phyloP scores from a whole-genome alignment of 2,888 invertebrate species.

The Dryococelus australis region DNA sequence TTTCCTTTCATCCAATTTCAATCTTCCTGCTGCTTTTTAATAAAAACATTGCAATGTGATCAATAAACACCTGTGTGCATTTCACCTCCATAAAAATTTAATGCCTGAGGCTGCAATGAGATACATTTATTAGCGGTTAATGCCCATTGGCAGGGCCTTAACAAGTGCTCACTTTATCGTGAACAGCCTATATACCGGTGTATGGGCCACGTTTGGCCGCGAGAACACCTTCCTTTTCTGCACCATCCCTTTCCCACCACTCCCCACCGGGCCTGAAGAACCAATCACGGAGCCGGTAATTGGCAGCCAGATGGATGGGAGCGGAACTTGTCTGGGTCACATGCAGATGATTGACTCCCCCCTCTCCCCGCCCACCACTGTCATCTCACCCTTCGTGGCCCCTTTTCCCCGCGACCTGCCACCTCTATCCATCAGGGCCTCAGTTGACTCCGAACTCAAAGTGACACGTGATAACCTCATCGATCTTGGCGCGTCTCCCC shows the following conservation, averaged over 20 bases:
- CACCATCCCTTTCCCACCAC: not conserved
- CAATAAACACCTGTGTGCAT: too few relatives aligned
- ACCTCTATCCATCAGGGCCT: slow-evolving; percentile 35
- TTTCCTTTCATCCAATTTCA: too few relatives aligned
- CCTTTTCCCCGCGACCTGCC: not conserved
- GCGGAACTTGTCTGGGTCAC: slow-evolving; percentile 8
- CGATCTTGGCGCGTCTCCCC: slow-evolving; percentile 30
- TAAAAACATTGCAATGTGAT: too few relatives aligned
- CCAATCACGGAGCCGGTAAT: slow-evolving; percentile 20
- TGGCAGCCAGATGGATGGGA: slow-evolving; percentile 21
- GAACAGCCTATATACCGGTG: too few relatives aligned
- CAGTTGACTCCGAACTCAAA: slow-evolving; percentile 35
- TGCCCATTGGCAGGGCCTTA: too few relatives aligned
- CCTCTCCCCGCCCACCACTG: not conserved
- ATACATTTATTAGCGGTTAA: too few relatives aligned
- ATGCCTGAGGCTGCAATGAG: too few relatives aligned
- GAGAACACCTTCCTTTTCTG: not conserved
- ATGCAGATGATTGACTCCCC: slow-evolving; percentile 20
- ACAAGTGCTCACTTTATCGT: too few relatives aligned
- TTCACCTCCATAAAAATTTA: too few relatives aligned
- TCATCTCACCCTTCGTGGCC: not conserved
- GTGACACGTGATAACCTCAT: slow-evolving; percentile 37
- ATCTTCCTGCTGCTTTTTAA: too few relatives aligned
- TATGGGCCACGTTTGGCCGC: not conserved
- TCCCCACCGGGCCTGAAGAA: not conserved